Evolutionary conservation across 2,888 invertebrate genomes (phyloP).

Genomic region (Stegophylla sp.): DNA sequence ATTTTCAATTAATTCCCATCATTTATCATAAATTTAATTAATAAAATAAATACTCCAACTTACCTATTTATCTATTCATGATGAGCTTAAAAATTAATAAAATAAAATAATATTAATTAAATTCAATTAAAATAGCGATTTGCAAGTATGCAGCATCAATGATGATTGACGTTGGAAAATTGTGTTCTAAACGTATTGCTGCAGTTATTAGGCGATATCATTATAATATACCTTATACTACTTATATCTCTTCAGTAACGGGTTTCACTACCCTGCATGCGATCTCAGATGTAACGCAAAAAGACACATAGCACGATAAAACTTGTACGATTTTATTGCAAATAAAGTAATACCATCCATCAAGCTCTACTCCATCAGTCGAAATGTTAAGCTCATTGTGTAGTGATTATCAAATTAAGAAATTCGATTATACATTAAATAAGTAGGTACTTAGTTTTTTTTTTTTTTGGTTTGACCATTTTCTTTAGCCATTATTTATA

Average conservation of each 20-base stretch:
- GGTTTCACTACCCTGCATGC: not conserved
- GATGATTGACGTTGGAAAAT: not conserved
- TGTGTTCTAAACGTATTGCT: not conserved
- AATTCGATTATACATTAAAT: constrained; percentile 18
- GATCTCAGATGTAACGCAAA: not conserved
- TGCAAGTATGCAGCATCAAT: not conserved
- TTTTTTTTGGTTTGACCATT: too few species aligned
- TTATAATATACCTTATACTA: not conserved
- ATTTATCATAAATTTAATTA: too few species aligned
- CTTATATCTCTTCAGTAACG: not conserved
- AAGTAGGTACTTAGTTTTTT: too few species aligned
- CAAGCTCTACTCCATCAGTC: not conserved
- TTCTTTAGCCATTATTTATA: too few species aligned
- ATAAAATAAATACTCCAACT: too few species aligned
- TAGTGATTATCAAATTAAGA: not conserved
- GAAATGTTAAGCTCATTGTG: not conserved
- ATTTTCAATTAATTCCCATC: too few species aligned
- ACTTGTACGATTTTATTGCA: constrained; percentile 22
- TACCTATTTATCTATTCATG: too few species aligned
- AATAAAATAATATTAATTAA: too few species aligned
- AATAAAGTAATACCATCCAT: not conserved
- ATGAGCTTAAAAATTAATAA: too few species aligned
- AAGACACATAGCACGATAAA: constrained; percentile 1
- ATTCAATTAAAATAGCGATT: not conserved
- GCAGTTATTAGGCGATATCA: not conserved